phyloP scores from a whole-genome alignment of 2,888 invertebrate genomes.

The Smittia sp. region DNA sequence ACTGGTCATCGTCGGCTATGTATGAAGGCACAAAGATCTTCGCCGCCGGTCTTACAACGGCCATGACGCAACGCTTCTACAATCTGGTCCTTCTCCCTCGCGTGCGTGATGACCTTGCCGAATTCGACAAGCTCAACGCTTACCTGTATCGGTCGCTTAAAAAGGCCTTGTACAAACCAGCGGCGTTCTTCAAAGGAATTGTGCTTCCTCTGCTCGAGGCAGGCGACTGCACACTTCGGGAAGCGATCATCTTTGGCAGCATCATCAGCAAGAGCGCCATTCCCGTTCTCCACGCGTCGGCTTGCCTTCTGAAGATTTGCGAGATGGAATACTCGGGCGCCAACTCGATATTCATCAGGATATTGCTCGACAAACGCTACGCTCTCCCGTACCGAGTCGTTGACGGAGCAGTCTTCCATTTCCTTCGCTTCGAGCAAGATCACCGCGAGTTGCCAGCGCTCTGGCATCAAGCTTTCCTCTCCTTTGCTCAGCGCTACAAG shows the following conservation, averaged over 20 bases:
- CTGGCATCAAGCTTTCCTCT: slow-evolving; percentile 94
- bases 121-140: slow-evolving; percentile 92
- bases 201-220: slow-evolving; percentile 70
- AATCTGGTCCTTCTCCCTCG: slow-evolving; percentile 90
- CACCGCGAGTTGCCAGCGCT: slow-evolving; percentile 83
- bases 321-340: slow-evolving; percentile 98
- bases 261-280: slow-evolving; percentile 88
- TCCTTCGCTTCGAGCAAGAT: slow-evolving; percentile 86
- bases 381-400: slow-evolving; percentile 93
- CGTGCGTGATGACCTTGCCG: slow-evolving; percentile 90
- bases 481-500: slow-evolving; percentile 94
- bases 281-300: slow-evolving; percentile 91
- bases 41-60: slow-evolving; percentile 92
- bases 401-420: slow-evolving; percentile 93
- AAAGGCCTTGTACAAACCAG: slow-evolving; percentile 94
- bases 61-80: slow-evolving; percentile 94
- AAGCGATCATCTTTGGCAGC: slow-evolving; percentile 93
- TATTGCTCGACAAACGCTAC: slow-evolving; percentile 96
- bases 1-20: slow-evolving; percentile 86
- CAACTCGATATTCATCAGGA: slow-evolving; percentile 89
- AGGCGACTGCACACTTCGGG: slow-evolving; percentile 90
- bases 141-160: slow-evolving; percentile 92
- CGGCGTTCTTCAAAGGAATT: slow-evolving; percentile 95
- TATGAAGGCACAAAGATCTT: slow-evolving; percentile 85
- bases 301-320: slow-evolving; percentile 90